Conservation (phyloP, 2,113 vertebrate species). For the Psilopsiagon aymara region DNA sequence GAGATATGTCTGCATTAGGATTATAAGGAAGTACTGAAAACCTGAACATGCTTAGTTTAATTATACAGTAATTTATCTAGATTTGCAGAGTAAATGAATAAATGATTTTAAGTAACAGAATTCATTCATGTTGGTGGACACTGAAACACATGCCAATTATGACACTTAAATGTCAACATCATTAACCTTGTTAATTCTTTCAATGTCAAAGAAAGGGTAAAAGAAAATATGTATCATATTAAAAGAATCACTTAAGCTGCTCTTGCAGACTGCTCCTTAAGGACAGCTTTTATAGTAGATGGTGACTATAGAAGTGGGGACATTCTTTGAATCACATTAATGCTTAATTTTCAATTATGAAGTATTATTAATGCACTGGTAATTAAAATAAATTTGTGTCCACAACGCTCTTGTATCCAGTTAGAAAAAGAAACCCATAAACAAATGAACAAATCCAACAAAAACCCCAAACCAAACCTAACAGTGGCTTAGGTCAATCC, state of each 20-base stretch:
- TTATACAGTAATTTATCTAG: background rate
- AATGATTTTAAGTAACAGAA: background rate
- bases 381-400: background rate
- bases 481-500: no score
- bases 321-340: background rate
- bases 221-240: background rate
- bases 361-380: background rate
- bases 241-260: background rate
- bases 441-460: background rate
- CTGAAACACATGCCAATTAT: background rate
- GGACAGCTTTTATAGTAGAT: background rate
- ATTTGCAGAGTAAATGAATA: background rate
- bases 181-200: constrained; percentile 5
- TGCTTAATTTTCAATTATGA: background rate
- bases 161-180: background rate
- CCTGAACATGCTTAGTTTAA: background rate
- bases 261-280: background rate
- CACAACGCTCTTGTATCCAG: background rate
- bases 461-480: background rate
- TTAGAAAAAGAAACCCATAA: background rate
- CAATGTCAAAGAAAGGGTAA: background rate
- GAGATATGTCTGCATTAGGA: background rate
- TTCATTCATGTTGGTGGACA: background rate
- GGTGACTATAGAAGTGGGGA: background rate
- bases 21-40: background rate